Conservation (phyloP, 2,113 vertebrate genomes). For the Pelvicachromis taeniatus region DNA sequence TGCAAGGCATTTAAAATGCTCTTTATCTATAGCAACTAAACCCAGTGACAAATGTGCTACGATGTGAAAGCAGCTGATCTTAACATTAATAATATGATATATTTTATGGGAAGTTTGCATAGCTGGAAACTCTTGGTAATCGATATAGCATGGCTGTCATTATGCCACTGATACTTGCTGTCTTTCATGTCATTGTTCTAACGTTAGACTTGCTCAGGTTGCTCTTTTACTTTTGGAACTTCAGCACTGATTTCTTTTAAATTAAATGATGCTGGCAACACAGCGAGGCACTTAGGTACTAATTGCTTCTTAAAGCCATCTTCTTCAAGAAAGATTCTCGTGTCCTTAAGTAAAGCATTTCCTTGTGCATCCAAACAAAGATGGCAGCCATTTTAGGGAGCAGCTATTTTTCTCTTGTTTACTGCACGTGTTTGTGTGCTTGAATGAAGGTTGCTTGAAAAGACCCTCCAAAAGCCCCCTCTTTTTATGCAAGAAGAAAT, state of each 20-base stretch:
- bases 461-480: not conserved
- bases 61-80: not conserved
- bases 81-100: not conserved
- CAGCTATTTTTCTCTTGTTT: not conserved
- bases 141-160: not conserved
- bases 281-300: not conserved
- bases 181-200: not conserved
- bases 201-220: not conserved
- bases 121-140: not conserved
- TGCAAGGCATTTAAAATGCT: not conserved
- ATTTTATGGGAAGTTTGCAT: not conserved
- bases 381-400: not conserved
- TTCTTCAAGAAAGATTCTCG: not conserved
- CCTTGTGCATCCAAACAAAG: not conserved
- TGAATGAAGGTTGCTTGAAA: not conserved
- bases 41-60: not conserved
- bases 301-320: not conserved
- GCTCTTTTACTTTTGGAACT: not conserved
- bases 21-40: not conserved
- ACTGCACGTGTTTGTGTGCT: too few species aligned
- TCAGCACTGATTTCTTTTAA: not conserved
- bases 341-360: not conserved
- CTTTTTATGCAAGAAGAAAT: not conserved
- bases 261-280: not conserved
- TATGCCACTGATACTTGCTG: not conserved